Evolutionary conservation across 2,797 vertebrate species (phyloP), one percentile per base, ranked within the genome.

Genomic region (Acridotheres tristis): DNA sequence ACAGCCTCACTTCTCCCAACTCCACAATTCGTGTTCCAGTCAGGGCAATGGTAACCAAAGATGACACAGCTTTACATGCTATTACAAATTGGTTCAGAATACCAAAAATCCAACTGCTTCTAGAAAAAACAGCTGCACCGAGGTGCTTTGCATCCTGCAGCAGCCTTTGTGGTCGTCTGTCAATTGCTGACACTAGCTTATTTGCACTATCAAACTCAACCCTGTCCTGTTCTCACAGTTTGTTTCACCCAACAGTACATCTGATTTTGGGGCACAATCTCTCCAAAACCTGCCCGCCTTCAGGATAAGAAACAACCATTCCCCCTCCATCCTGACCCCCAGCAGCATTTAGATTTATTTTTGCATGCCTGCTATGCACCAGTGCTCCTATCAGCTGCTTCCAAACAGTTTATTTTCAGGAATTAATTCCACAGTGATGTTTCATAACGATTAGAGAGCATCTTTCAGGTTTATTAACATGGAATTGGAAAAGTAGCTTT

Each of bases 61-160:
- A 61, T 0, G 0, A 53, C 0, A 1, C 54, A 81, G 74, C 26
- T 78, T 34, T 23, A 72, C 10, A 4, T 7, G 13, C 23, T 32
- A 30, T 34, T 72, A 53, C 81, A 86, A 76, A 65, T 2, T 10
- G 3, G 23, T 10, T 32, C 27, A 18, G 17, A 79, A 40, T 5
- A 26, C 29, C 7, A 4, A 90, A 72, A 67, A 5, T 0, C 2
- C 51, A 75, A 29, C 26, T 38, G 14, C 19, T 87, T 89, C 27
- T 54, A 34, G 16, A n/a, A 66, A 69, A 80, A 80, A 22, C 19
- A 43, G 42, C 23, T 32, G 38, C 25, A 17, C 14, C 4, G 36
- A 87, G 40, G 30, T 45, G 75, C 48, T 67, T 8, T 9, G 1
- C 80, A 53, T 40, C 14, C 55, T 23, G 7, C 9, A 38, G 23